Conservation (phyloP, 92 coral and sea anemone genomes). For the Chrysogorgia sp. region DNA sequence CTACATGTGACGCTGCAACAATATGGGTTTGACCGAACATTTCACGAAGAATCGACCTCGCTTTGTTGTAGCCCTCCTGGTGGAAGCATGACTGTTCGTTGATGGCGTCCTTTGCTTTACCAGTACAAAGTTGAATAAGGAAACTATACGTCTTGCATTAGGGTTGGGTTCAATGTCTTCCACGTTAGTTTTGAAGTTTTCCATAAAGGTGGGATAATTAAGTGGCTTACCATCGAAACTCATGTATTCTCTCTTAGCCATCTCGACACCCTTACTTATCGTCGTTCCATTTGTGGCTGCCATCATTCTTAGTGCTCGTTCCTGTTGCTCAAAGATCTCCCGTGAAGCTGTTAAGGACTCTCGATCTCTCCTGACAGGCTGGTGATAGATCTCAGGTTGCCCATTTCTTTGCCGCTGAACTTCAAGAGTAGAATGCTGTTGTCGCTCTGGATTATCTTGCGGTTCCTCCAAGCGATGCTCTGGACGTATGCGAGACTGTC, state of each 20-base stretch:
- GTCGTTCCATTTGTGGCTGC: constrained; percentile 24
- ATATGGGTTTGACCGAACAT: constrained; percentile 36
- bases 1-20: constrained; percentile 11
- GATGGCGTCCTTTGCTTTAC: constrained; percentile 34
- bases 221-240: constrained; percentile 14
- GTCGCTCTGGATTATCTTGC: no score
- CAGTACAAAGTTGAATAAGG: constrained; percentile 22
- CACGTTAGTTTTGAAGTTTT: constrained; percentile 28
- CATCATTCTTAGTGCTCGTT: constrained; percentile 18
- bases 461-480: no score
- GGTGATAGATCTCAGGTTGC: no score
- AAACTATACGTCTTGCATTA: constrained; percentile 12
- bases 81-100: constrained; percentile 25
- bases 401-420: no score
- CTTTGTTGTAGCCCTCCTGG: constrained; percentile 19
- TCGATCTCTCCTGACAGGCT: background rate
- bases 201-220: background rate
- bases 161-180: constrained; percentile 10
- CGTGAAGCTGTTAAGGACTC: background rate
- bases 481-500: no score
- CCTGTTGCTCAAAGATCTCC: constrained; percentile 8
- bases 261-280: constrained; percentile 26
- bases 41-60: constrained; percentile 20
- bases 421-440: no score
- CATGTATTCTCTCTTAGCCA: constrained; percentile 28